Conservation (phyloP, 2,113 vertebrate genomes). For the Channa argus region DNA sequence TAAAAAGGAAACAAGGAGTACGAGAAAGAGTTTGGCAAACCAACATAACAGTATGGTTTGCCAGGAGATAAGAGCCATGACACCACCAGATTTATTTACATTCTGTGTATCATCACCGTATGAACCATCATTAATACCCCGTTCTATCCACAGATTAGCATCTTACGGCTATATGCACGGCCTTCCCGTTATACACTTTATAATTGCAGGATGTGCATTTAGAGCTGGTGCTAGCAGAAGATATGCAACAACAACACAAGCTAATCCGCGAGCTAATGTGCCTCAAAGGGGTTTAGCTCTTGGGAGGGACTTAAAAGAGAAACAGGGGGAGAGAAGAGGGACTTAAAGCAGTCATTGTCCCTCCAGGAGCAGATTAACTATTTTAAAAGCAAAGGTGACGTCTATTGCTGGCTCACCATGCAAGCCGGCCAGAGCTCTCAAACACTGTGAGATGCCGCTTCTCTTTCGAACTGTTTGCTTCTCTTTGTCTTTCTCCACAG, state of each 20-base stretch:
- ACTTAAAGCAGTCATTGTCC: constrained; percentile 82
- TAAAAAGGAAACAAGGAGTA: neutral
- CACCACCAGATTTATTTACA: constrained; percentile 6
- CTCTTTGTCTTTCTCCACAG: constrained; percentile 11
- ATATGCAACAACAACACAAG: constrained; percentile 73
- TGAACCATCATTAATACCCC: neutral
- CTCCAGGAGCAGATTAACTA: constrained; percentile 78
- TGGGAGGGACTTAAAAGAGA: constrained; percentile 63
- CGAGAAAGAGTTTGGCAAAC: too few species aligned
- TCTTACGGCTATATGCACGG: constrained; percentile 11
- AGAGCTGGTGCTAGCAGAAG: constrained; percentile 44
- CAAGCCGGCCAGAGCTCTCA: constrained; percentile 28
- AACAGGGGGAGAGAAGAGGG: constrained; percentile 50
- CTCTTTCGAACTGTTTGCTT: constrained; percentile 32
- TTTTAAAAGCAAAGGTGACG: constrained; percentile 83
- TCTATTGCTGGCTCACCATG: constrained; percentile 50
- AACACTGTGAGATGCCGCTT: constrained; percentile 39
- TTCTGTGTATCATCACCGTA: neutral
- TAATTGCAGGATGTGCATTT: constrained; percentile 52
- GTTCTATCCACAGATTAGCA: constrained; percentile 35
- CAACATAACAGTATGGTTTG: neutral
- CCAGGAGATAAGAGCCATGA: neutral
- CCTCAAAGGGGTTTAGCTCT: constrained; percentile 69
- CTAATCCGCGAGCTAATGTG: constrained; percentile 72
- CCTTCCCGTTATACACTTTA: constrained; percentile 5